A percentile compares a stretch with the other conserved stretches of the same genome.
Conservation (phyloP, 1,140 invertebrate genomes). For the Atta texana region DNA sequence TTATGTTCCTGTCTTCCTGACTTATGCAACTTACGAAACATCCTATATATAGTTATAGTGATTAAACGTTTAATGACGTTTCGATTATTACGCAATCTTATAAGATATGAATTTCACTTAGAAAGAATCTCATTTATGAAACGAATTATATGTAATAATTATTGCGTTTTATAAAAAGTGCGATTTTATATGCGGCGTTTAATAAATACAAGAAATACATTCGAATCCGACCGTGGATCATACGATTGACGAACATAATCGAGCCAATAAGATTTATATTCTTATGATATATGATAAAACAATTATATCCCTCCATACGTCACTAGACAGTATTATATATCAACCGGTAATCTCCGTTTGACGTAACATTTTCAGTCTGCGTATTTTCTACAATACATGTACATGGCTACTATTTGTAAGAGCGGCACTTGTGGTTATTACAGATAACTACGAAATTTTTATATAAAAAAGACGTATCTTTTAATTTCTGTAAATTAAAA, state of each 20-base stretch:
- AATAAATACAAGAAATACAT: conserved; percentile 9
- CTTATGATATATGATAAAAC: conserved; percentile 34
- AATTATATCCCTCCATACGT: conserved; percentile 31
- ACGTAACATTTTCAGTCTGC: conserved; percentile 42
- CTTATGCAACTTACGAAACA: conserved; percentile 46
- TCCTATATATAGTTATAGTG: conserved; percentile 39
- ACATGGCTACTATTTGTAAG: conserved; percentile 42
- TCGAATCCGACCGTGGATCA: conserved; percentile 22
- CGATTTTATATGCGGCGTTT: conserved; percentile 43
- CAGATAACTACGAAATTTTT: conserved; percentile 15
- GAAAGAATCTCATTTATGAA: conserved; percentile 47
- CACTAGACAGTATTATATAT: conserved; percentile 30
- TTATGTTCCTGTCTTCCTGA: conserved; percentile 1
- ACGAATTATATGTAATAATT: conserved; percentile 39
- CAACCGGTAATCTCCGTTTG: conserved; percentile 31
- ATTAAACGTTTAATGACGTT: conserved; percentile 35
- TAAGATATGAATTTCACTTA: conserved; percentile 49
- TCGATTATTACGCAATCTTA: conserved; percentile 48
- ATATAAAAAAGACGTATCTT: conserved; percentile 29
- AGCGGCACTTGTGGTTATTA: conserved; percentile 41
- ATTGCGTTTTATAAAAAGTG: conserved; percentile 52
- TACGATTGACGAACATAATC: neutral
- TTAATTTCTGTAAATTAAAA: conserved; percentile 41
- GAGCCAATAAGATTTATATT: conserved; percentile 50
- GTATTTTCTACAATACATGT: conserved; percentile 41